phyloP scores from a whole-genome alignment of 1,140 invertebrate genomes.

The Drosophila rufa region DNA sequence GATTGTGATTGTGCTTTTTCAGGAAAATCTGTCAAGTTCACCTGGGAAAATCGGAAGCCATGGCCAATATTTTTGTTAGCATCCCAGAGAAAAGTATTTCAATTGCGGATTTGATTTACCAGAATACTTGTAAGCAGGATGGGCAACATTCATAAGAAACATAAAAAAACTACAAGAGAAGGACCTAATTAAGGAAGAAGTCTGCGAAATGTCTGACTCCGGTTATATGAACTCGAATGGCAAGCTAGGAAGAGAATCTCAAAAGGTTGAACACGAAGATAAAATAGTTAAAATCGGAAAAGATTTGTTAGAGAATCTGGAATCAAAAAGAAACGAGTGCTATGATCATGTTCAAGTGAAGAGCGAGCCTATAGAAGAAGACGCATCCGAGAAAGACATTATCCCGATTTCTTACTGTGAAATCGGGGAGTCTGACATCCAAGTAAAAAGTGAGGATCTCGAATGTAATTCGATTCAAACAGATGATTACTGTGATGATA shows the following conservation, averaged over 20 bases:
- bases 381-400: neutral
- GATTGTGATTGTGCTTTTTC: no score
- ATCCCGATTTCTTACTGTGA: neutral
- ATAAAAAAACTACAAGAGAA: no score
- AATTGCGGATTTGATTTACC: no score
- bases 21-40: no score
- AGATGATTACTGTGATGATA: neutral
- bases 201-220: neutral
- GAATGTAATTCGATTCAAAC: slow-evolving; percentile 3
- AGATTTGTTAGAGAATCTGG: neutral
- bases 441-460: neutral
- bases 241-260: neutral
- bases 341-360: neutral
- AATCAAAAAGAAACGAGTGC: neutral
- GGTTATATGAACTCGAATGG: neutral
- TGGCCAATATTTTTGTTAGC: neutral
- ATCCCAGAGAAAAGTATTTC: no score
- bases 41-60: neutral
- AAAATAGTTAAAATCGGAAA: neutral
- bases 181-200: no score
- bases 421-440: neutral
- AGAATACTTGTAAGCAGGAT: no score
- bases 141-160: no score
- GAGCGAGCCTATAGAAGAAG: slow-evolving; percentile 10
- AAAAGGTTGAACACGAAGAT: neutral